Percentiles rank a stretch among this genome's conserved stretches.
These are phyloP conservation scores for Corythoichthys haematopterus DNA, from an alignment of 2,113 vertebrate species.

Conservation along the genomic window DNA sequence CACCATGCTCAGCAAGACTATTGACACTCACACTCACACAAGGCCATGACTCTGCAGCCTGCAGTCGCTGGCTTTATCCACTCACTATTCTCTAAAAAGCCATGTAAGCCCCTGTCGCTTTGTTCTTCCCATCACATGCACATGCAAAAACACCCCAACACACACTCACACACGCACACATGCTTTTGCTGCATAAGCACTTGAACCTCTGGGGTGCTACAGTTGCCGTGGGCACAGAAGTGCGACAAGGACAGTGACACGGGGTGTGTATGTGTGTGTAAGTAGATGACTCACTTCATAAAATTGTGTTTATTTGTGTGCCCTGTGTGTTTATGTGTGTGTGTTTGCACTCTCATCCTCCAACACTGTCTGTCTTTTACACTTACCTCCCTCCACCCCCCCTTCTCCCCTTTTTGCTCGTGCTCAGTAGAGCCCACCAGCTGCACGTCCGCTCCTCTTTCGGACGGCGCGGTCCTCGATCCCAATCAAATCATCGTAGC, in stretches of 20 bases:
- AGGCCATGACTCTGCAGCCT: conserved; percentile 68
- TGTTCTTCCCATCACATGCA: conserved; percentile 35
- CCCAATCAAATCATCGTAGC: conserved; percentile 39
- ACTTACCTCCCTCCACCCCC: conserved; percentile 50
- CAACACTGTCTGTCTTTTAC: conserved; percentile 9
- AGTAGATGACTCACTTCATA: conserved; percentile 31
- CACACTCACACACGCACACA: conserved; percentile 14
- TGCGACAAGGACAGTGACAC: conserved; percentile 15
- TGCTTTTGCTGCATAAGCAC: conserved; percentile 6
- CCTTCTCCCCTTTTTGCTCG: conserved; percentile 43
- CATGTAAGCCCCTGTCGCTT: conserved; percentile 57
- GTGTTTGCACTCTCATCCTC: conserved; percentile 22
- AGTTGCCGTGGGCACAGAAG: conserved; percentile 2
- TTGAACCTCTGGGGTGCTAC: conserved; percentile 3
- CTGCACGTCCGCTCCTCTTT: conserved; percentile 46
- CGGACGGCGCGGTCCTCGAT: conserved; percentile 42
- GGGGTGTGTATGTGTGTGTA: conserved; percentile 26
- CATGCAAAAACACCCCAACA: conserved; percentile 5
- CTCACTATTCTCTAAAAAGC: conserved; percentile 52
- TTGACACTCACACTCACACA: conserved; percentile 73
- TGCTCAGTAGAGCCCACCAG: conserved; percentile 52
- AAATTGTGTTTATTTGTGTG: conserved; percentile 29
- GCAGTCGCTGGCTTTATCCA: conserved; percentile 55
- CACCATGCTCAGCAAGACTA: conserved; percentile 81
- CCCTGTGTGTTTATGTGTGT: conserved; percentile 18